Base-by-base conservation (phyloP, 2,113 vertebrate genomes). In the Ondatra zibethicus region DNA sequence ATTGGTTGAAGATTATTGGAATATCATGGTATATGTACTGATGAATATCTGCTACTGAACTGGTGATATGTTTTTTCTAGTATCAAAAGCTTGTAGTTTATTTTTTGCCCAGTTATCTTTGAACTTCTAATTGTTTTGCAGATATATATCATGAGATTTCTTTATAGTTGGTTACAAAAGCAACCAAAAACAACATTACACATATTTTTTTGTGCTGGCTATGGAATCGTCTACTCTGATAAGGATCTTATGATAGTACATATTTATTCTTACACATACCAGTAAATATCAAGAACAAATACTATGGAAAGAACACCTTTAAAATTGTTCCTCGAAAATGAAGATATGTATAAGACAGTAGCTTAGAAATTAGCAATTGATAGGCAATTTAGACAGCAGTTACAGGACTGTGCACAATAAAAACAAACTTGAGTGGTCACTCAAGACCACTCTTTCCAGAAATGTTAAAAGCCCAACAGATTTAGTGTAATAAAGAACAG, bases 331-430 rank as follows among this genome's bases (percentile, higher is more conserved):
- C 29, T 91, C 25, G 55, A 70, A 93, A 47, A 75, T 58, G 13
- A 93, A 50, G 29, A 90, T 19, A 36, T 75, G 29, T 63, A 25
- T 65, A 42, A 81, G 2, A 65, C 45, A 89, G 76, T 90, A 9
- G 27, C 89, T 55, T 70, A 78, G 50, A n/a, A 88, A 72, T 93
- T 85, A 93, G 78, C 85, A 89, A 63, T n/a, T 94, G 45, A 65
- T 92, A 66, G 39, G 77, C 25, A 61, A 88, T 90, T 89, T 66
- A 88, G 39, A 88, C 19, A 80, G 4, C 17, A 73, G n/a, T 39
- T 72, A 23, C 13, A 76, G n/a, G 25, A 39, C 36, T 63, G 19
- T 75, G 31, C n/a, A 19, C 29, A 95, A 72, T 23, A 90, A 17
- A 90, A 84, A 50, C 61, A 93, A 87, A 1, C 5, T 45, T 88